Evolutionary conservation across 1,140 invertebrate species (phyloP).

Genomic region (Rhopalosiphum padi): DNA sequence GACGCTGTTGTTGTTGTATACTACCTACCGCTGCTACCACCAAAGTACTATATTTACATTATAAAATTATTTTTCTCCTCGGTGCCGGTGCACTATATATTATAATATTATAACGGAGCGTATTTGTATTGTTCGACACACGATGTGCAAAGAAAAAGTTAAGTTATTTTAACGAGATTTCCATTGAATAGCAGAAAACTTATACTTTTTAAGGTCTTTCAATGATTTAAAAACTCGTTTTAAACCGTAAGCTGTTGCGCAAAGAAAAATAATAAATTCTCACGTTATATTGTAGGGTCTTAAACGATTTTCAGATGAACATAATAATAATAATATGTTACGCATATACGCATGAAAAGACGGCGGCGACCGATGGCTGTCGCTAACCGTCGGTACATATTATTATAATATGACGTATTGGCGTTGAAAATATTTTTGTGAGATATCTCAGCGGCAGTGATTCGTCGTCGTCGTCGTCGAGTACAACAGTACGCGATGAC

Average conservation of each 20-base stretch:
- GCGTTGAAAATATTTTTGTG: background rate
- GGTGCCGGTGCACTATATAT: background rate
- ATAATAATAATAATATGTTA: background rate
- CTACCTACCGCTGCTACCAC: background rate
- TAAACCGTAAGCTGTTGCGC: background rate
- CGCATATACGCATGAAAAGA: background rate
- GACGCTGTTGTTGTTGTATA: background rate
- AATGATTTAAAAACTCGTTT: background rate
- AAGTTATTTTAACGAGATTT: conserved; percentile 21
- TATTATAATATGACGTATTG: background rate
- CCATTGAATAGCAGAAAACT: background rate
- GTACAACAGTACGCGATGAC: background rate
- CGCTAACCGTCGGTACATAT: background rate
- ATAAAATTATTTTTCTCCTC: background rate
- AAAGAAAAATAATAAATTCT: background rate
- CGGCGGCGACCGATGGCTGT: background rate
- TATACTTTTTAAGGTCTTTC: conserved; percentile 2
- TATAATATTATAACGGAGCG: background rate
- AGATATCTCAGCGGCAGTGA: background rate
- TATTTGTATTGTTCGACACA: background rate
- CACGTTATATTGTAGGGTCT: background rate
- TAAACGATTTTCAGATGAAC: background rate
- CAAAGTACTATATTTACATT: background rate
- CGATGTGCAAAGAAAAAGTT: background rate
- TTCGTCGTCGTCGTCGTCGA: background rate